Conservation (phyloP, 2,797 vertebrate species). For the Simalia tracyae region DNA sequence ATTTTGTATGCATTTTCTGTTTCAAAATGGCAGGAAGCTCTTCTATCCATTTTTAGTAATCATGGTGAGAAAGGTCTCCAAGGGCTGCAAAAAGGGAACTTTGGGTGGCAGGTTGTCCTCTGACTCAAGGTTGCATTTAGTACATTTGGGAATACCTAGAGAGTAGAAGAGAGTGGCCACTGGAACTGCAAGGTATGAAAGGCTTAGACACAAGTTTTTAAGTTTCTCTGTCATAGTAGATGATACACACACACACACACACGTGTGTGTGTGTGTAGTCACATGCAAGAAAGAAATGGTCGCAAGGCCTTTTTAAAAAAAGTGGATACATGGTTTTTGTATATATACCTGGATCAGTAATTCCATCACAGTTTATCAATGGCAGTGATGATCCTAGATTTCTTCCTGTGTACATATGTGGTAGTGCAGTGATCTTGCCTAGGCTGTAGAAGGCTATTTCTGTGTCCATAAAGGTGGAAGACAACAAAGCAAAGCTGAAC, state of each 20-base stretch:
- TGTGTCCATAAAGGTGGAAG: conserved; percentile 44
- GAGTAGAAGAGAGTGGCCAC: too few species aligned
- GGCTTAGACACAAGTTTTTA: background rate
- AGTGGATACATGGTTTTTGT: background rate
- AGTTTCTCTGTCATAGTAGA: too few species aligned
- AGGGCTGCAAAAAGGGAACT: background rate
- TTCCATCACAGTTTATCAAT: background rate
- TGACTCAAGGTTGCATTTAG: too few species aligned
- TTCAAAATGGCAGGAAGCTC: background rate
- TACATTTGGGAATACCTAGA: too few species aligned
- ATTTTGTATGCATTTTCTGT: background rate
- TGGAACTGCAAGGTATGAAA: too few species aligned
- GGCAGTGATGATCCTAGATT: background rate
- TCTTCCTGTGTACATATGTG: conserved; percentile 4
- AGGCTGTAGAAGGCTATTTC: conserved; percentile 25
- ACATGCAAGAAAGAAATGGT: background rate
- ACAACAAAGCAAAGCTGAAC: conserved; percentile 33
- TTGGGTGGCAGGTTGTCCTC: background rate
- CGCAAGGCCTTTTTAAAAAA: background rate
- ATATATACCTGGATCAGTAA: background rate
- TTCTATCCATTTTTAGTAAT: background rate
- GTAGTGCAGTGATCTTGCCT: conserved; percentile 43
- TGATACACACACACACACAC: too few species aligned
- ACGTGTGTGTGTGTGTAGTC: background rate
- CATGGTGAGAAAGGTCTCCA: background rate